Percentiles rank a stretch among this genome's conserved stretches.
Conservation (phyloP, 1,140 invertebrate genomes). For the Bursaphelenchus mucronatus region DNA sequence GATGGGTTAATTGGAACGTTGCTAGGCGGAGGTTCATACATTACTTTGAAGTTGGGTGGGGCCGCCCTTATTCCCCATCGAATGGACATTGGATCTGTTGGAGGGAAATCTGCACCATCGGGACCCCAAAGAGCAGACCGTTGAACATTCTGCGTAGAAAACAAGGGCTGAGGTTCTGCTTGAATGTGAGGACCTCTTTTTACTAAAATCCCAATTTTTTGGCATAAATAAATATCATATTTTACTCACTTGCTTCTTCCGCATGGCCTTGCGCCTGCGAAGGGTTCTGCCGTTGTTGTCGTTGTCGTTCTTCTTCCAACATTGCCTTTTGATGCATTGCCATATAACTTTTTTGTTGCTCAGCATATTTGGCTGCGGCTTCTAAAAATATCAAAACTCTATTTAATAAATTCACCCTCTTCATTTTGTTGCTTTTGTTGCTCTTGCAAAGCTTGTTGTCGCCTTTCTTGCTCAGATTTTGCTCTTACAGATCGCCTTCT, state of each 20-base stretch:
- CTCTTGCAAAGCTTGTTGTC: constrained; percentile 16
- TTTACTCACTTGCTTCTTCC: constrained; percentile 14
- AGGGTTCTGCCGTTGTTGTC: constrained; percentile 5
- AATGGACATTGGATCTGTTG: background rate
- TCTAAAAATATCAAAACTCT: constrained; percentile 18
- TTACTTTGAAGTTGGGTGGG: constrained; percentile 8
- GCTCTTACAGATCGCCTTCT: constrained; percentile 36
- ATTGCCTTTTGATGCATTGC: constrained; percentile 37
- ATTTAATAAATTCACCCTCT: constrained; percentile 2
- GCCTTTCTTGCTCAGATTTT: constrained; percentile 37
- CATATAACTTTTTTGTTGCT: constrained; percentile 39
- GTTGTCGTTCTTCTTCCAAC: constrained; percentile 36
- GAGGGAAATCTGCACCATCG: constrained; percentile 9
- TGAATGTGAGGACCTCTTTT: constrained; percentile 14
- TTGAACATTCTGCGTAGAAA: background rate
- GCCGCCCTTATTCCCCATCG: constrained; percentile 3
- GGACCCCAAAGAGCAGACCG: constrained; percentile 3
- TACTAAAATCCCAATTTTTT: background rate
- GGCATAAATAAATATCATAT: background rate
- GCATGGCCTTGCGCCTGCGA: background rate
- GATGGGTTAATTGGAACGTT: constrained; percentile 7
- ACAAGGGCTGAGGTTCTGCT: constrained; percentile 16
- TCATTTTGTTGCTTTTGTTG: constrained; percentile 18
- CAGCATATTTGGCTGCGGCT: constrained; percentile 41
- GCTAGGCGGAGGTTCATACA: background rate